Evolutionary conservation across 2,888 invertebrate species (phyloP), one percentile per base, ranked within the genome.

Genomic region (Trypoxylon attenuatum): DNA sequence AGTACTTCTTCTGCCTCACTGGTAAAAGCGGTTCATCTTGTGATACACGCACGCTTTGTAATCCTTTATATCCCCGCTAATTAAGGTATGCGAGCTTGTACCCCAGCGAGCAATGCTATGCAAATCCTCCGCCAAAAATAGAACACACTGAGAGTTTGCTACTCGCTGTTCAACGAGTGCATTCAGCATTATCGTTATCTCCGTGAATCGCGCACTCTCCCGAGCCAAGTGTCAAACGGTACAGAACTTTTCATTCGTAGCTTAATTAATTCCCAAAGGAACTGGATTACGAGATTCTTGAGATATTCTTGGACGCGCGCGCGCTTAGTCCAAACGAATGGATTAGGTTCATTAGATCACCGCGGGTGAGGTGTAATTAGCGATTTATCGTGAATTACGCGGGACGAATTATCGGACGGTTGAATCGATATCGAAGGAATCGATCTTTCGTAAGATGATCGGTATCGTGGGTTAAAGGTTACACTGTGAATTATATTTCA

Each of bases 311-410:
- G n/a, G 15, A 10, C 4, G 3, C 21, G 13, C 13, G n/a, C 16
- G 16, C 42, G 13, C 8, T 23, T 15, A 2, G n/a, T 42, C 15
- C 23, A 15, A 16, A 27, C 43, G 13, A n/a, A 3, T 6, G 16
- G 42, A 55, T 63, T 15, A 41, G 52, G 21, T 47, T 25, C 21
- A 41, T 55, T 42, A 46, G 56, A 49, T 63, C 43, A 38, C 23
- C 33, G n/a, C 13, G 16, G 5, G 27, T 13, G 23, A 6, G 15
- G 21, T 59, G 22, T 60, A 73, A 72, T 72, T 72, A 72, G 38
- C 65, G 53, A 73, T 64, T 69, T 54, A 47, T 61, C 42, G 45
- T 15, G 41, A 63, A 73, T 61, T 57, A 46, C 45, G 5, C 22
- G 19, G 46, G 45, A 42, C 23, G 42, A 45, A 51, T 56, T 54